A percentile compares a stretch with the other conserved stretches of the same genome.
These are phyloP conservation scores for Cololabis saira DNA, from an alignment of 2,113 vertebrate genomes.

Conservation along the genomic window DNA sequence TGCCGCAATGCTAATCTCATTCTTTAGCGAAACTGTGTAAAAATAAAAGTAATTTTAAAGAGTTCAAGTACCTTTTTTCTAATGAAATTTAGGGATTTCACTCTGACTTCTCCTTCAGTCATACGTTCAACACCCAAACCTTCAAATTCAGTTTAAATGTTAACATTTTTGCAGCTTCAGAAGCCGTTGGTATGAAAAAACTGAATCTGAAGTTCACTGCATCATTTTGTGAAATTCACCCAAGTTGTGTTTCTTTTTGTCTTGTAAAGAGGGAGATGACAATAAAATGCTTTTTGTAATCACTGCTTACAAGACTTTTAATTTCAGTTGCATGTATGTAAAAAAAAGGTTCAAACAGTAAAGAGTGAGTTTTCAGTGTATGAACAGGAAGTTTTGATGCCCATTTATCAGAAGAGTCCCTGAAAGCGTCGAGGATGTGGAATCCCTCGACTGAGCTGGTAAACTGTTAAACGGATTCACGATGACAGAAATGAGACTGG, in stretches of 20 bases:
- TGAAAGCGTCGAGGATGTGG: too few species aligned
- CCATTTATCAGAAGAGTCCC: too few species aligned
- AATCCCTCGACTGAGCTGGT: too few species aligned
- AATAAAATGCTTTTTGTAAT: constrained; percentile 77
- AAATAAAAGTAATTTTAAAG: too few species aligned
- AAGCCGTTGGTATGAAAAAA: background rate
- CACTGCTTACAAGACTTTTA: background rate
- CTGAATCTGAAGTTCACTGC: background rate
- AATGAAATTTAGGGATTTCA: background rate
- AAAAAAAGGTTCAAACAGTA: too few species aligned
- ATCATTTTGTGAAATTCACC: constrained; percentile 2
- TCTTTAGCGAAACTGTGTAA: background rate
- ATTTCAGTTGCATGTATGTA: too few species aligned
- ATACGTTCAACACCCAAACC: background rate
- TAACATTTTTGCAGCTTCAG: background rate
- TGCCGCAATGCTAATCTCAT: background rate
- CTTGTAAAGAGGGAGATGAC: constrained; percentile 50
- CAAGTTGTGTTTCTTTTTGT: background rate
- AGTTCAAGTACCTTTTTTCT: too few species aligned
- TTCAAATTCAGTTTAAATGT: constrained; percentile 1
- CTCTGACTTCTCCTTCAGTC: constrained; percentile 11
- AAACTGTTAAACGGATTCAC: too few species aligned
- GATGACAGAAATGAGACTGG: too few species aligned
- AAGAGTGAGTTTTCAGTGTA: too few species aligned
- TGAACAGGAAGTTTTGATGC: too few species aligned